Evolutionary conservation across 2,888 invertebrate genomes (phyloP), one percentile per base, ranked within the genome.

Genomic region (Conomelus anceps): DNA sequence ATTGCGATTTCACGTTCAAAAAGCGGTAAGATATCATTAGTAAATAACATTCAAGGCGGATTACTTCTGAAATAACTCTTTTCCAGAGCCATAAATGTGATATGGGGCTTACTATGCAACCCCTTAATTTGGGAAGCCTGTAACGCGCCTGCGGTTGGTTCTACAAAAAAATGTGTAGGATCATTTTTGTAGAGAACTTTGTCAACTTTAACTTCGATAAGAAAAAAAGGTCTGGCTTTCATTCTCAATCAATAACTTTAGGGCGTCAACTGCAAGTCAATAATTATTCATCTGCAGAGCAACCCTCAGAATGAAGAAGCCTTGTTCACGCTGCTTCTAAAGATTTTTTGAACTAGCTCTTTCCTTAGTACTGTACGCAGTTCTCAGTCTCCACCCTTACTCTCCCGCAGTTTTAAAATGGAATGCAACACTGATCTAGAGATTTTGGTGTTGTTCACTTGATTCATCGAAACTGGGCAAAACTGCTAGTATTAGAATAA

Each of bases 401-500:
- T 95, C 41, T 96, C 93, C 95, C 17, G 95, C 95, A 1, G 95
- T n/a, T n/a, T 94, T 0, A 96, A 93, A 91, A 98, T 93, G 24
- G 94, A 95, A 92, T 96, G 96, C 0, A 98, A n/a, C n/a, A 94
- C 91, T 95, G 95, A 91, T 96, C 96, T 86, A 97, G 86, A 9
- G 89, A 63, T 84, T 90, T 22, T 85, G 24, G 84, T 90, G 90
- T 63, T 86, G 88, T 22, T 84, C 87, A 86, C 89, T 88, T 34
- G 84, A 87, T 41, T 86, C 88, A 85, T 89, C 85, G 26, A 84
- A 88, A 26, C 89, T 88, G 6, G 98, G 98, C 89, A 98, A 94
- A 93, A 99, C 98, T 0, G 98, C 98, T 84, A 99, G 94, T 9
- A 99, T n/a, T n/a, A n/a, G n/a, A n/a, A n/a, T n/a, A n/a, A n/a